These are phyloP conservation scores for Oostethus manadensis DNA, from an alignment of 2,113 vertebrate genomes.

Conservation along the genomic window DNA sequence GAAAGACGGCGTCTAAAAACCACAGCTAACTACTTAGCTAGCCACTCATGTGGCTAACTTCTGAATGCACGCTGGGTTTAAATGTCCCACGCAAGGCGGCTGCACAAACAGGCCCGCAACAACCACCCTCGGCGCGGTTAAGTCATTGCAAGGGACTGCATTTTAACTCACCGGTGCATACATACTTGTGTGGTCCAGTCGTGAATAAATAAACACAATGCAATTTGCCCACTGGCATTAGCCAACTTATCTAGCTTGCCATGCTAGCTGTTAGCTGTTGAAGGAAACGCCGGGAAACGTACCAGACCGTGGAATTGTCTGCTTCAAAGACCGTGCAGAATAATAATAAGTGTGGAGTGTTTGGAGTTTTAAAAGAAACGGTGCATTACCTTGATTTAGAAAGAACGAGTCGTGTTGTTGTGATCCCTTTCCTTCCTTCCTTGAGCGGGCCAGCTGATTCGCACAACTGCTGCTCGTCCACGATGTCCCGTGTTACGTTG, in stretches of 20 bases:
- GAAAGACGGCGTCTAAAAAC: not conserved
- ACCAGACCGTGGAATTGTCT: not conserved
- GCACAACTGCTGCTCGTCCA: constrained; percentile 54
- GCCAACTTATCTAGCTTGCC: constrained; percentile 34
- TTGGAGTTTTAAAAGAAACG: not conserved
- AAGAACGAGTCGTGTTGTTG: constrained; percentile 32
- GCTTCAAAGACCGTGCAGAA: not conserved
- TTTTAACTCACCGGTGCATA: not conserved
- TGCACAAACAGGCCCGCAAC: constrained; percentile 49
- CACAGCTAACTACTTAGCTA: constrained; percentile 25
- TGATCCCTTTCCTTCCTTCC: constrained; percentile 45
- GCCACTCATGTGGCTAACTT: constrained; percentile 44
- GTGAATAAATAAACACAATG: not conserved
- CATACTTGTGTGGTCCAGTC: not conserved
- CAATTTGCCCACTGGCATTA: not conserved
- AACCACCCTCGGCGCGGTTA: constrained; percentile 17
- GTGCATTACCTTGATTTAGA: constrained; percentile 43
- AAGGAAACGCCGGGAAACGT: constrained; percentile 45
- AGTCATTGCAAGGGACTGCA: not conserved
- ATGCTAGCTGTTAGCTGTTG: constrained; percentile 44
- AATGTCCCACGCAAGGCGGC: constrained; percentile 61
- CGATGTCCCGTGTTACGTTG: not conserved
- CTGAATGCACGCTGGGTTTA: constrained; percentile 52
- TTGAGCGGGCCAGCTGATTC: constrained; percentile 66
- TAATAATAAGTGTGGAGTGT: no score